phyloP scores from a whole-genome alignment of 2,797 vertebrate species.

The Valencia hispanica region DNA sequence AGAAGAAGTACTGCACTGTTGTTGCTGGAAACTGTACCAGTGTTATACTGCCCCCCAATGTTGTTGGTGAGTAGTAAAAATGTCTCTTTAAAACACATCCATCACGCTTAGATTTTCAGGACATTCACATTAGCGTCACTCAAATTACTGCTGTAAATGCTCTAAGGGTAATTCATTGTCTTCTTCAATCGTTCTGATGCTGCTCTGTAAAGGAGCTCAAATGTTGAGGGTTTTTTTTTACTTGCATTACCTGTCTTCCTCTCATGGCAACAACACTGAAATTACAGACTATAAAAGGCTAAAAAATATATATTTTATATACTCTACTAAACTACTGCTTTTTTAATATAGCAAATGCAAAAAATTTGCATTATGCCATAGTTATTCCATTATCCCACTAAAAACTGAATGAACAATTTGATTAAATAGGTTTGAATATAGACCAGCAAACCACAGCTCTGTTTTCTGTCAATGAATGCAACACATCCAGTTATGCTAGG shows the following conservation, averaged over 20 bases:
- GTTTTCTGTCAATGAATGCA: too few relatives aligned
- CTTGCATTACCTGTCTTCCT: slow-evolving; percentile 1
- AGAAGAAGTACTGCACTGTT: not conserved
- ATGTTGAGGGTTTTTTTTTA: slow-evolving; percentile 1
- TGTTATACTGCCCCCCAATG: slow-evolving; percentile 72
- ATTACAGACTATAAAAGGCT: slow-evolving; percentile 14
- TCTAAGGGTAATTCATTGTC: not conserved
- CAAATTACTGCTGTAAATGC: not conserved
- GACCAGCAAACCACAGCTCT: too few relatives aligned
- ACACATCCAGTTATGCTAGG: too few relatives aligned
- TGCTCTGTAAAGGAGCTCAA: not conserved
- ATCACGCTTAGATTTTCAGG: not conserved
- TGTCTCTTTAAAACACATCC: not conserved
- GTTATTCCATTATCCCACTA: too few relatives aligned
- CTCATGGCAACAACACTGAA: slow-evolving; percentile 34
- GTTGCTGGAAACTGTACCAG: slow-evolving; percentile 5
- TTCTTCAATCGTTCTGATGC: not conserved
- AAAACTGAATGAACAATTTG: too few relatives aligned
- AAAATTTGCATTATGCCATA: not conserved
- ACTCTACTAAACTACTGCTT: slow-evolving; percentile 5
- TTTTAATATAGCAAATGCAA: slow-evolving; percentile 48
- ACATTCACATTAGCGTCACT: not conserved
- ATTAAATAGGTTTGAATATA: too few relatives aligned
- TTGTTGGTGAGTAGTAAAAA: slow-evolving; percentile 35
- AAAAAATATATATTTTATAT: not conserved